A percentile compares a stretch with the other conserved stretches of the same genome.
phyloP scores from a whole-genome alignment of 2,113 vertebrate genomes.

The Meleagris gallopavo region DNA sequence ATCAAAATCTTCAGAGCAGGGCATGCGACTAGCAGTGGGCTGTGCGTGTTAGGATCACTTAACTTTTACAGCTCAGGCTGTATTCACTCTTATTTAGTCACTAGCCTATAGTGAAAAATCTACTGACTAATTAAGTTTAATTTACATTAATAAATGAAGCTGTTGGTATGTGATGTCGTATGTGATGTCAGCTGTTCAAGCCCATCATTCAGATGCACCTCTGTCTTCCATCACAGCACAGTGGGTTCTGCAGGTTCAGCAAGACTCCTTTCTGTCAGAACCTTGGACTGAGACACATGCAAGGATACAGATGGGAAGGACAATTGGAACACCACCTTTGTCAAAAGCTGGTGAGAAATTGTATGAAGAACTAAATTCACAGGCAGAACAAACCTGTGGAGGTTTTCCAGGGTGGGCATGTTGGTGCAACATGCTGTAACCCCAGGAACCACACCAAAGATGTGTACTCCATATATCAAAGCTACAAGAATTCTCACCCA shows the following conservation, averaged over 20 bases:
- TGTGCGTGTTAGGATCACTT: not conserved
- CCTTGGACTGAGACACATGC: too few relatives aligned
- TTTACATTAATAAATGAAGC: not conserved
- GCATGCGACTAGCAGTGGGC: constrained; percentile 16
- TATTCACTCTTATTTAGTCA: not conserved
- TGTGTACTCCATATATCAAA: not conserved
- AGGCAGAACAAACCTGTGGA: accelerated
- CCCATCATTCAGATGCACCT: not conserved
- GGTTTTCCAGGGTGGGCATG: not conserved
- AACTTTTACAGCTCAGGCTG: not conserved
- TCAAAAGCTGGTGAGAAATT: not conserved
- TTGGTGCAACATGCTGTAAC: too few relatives aligned
- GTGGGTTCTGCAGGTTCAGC: too few relatives aligned
- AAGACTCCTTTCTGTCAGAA: too few relatives aligned
- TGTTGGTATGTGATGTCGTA: too few relatives aligned
- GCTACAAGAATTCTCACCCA: not conserved
- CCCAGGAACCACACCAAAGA: not conserved
- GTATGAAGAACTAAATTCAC: not conserved
- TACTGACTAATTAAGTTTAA: not conserved
- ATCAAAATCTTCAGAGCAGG: constrained; percentile 11
- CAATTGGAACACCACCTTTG: not conserved
- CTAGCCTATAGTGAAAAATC: not conserved
- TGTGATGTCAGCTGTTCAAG: not conserved
- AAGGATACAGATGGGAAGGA: not conserved
- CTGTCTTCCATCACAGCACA: not conserved